Percentiles rank a stretch among this genome's conserved stretches.
phyloP scores from a whole-genome alignment of 2,888 invertebrate species.

The Zaprionus lineosus region DNA sequence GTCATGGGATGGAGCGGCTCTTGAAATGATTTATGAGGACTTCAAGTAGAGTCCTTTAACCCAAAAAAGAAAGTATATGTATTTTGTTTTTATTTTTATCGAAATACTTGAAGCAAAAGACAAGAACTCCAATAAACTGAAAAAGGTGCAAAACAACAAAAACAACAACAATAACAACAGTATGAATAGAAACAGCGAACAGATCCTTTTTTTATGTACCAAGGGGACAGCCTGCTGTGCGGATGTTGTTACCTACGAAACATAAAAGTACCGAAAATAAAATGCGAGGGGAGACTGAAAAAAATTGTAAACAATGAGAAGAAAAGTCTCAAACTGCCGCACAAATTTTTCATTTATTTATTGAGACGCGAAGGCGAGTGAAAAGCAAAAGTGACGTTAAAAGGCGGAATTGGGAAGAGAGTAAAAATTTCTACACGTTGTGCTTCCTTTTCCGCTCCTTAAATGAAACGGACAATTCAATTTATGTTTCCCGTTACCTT shows the following conservation, averaged over 20 bases:
- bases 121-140: constrained; percentile 75
- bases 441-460: constrained; percentile 64
- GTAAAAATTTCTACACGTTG: constrained; percentile 62
- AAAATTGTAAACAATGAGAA: constrained; percentile 66
- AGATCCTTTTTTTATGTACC: constrained; percentile 39
- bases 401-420: constrained; percentile 38
- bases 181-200: no score
- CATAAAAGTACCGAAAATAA: constrained; percentile 3
- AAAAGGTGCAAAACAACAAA: constrained; percentile 78
- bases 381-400: constrained; percentile 33
- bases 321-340: constrained; percentile 60
- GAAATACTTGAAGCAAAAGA: constrained; percentile 71
- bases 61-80: constrained; percentile 14
- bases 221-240: constrained; percentile 32
- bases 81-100: constrained; percentile 45
- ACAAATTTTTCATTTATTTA: constrained; percentile 76
- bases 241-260: constrained; percentile 35
- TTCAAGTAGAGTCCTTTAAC: constrained; percentile 29
- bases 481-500: constrained; percentile 55
- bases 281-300: neutral
- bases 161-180: no score
- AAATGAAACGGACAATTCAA: constrained; percentile 79
- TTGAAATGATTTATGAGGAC: constrained; percentile 67
- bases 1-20: constrained; percentile 20
- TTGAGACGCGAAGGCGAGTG: constrained; percentile 57